Conservation (phyloP, 2,797 vertebrate genomes). For the Gallirallus australis region DNA sequence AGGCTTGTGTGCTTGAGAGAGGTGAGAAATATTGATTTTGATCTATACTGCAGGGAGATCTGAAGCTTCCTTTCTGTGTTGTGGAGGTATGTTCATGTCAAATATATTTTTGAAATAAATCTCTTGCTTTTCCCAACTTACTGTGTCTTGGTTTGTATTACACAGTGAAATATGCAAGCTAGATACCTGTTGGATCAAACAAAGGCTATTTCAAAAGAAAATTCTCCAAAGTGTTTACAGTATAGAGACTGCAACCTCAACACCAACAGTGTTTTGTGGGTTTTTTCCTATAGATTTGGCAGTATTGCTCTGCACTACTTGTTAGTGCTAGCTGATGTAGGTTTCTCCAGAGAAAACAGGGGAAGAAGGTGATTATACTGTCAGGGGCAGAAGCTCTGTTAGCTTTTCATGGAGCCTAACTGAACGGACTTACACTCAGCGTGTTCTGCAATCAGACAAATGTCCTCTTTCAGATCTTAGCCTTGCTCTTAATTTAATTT, state of each 20-base stretch:
- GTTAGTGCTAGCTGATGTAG: neutral
- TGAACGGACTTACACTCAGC: fast-evolving
- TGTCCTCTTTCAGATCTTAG: neutral
- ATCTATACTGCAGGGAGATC: neutral
- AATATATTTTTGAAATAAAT: neutral
- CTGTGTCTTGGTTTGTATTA: neutral
- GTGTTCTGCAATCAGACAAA: neutral
- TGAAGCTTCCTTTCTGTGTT: neutral
- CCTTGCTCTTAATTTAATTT: neutral
- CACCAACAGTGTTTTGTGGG: neutral
- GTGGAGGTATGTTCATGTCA: neutral
- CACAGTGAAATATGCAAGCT: neutral
- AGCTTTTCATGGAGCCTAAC: neutral
- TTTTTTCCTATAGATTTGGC: neutral
- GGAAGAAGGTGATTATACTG: neutral
- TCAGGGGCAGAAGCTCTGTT: neutral
- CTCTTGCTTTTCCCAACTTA: neutral
- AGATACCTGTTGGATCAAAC: neutral
- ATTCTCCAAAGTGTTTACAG: neutral
- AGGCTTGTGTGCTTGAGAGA: neutral
- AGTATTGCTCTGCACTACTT: neutral
- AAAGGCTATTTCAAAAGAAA: neutral
- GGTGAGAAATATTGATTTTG: neutral
- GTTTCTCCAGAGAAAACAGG: neutral
- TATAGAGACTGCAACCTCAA: neutral